Conservation (phyloP, 2,113 vertebrate genomes). For the Stigmatopora nigra region DNA sequence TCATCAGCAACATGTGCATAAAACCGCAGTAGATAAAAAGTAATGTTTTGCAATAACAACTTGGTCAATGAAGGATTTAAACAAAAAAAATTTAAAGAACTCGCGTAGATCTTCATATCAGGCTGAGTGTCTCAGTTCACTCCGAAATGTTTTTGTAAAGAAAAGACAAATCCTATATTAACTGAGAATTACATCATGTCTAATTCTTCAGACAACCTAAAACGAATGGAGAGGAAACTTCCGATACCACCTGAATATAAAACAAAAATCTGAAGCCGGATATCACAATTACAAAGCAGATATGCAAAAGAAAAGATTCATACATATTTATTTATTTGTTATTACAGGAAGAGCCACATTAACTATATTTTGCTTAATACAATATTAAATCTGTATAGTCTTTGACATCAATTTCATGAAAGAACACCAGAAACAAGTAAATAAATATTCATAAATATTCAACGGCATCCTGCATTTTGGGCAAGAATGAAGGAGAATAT, state of each 20-base stretch:
- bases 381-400: slow-evolving; percentile 52
- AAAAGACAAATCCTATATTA: neutral
- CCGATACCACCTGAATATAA: neutral
- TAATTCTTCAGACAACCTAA: too few relatives aligned
- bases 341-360: slow-evolving; percentile 62
- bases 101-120: too few relatives aligned
- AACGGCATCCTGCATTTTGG: slow-evolving; percentile 32
- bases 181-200: too few relatives aligned
- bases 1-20: too few relatives aligned
- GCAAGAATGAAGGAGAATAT: slow-evolving; percentile 53
- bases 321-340: slow-evolving; percentile 60
- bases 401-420: slow-evolving; percentile 61
- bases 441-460: slow-evolving; percentile 52
- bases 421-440: slow-evolving; percentile 56
- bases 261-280: neutral
- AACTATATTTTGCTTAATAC: slow-evolving; percentile 40
- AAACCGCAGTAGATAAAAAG: too few relatives aligned
- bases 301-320: slow-evolving; percentile 51
- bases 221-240: too few relatives aligned
- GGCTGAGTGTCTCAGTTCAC: too few relatives aligned
- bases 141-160: neutral
- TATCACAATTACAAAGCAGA: slow-evolving; percentile 14
- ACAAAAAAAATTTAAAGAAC: too few relatives aligned
- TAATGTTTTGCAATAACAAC: too few relatives aligned
- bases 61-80: too few relatives aligned